Percentiles rank a stretch among this genome's conserved stretches.
Evolutionary conservation across 2,113 vertebrate genomes (phyloP).

Genomic region (Phrynosoma platyrhinos): DNA sequence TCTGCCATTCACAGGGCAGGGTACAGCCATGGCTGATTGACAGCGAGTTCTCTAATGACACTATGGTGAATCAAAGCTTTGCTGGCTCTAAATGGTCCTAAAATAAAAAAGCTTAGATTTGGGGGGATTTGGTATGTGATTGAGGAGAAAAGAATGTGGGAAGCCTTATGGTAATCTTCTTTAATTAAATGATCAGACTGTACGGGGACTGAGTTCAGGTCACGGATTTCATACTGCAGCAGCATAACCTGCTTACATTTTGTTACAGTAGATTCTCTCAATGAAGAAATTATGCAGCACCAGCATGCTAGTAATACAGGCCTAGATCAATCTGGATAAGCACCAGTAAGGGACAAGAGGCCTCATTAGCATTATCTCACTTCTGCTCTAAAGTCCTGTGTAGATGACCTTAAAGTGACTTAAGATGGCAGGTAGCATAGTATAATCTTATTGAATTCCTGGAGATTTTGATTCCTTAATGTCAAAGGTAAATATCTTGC

Average conservation of each 20-base stretch:
- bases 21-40: conserved; percentile 57
- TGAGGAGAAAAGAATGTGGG: conserved; percentile 22
- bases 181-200: conserved; percentile 45
- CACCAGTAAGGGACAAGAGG: neutral
- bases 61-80: conserved; percentile 46
- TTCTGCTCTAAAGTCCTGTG: neutral
- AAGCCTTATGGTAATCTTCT: conserved; percentile 31
- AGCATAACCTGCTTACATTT: conserved; percentile 29
- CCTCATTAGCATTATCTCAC: neutral
- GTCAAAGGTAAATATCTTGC: neutral
- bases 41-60: conserved; percentile 47
- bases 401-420: neutral
- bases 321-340: neutral
- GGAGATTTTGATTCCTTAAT: neutral
- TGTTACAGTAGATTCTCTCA: conserved; percentile 23
- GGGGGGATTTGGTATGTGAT: conserved; percentile 14
- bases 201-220: conserved; percentile 8
- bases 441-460: neutral
- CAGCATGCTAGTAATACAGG: conserved; percentile 1
- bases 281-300: neutral
- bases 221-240: conserved; percentile 40
- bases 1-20: conserved; percentile 9
- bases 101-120: conserved; percentile 50
- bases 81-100: conserved; percentile 37
- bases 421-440: neutral